Evolutionary conservation across 2,888 invertebrate species (phyloP).

Genomic region (Cerastoderma edule): DNA sequence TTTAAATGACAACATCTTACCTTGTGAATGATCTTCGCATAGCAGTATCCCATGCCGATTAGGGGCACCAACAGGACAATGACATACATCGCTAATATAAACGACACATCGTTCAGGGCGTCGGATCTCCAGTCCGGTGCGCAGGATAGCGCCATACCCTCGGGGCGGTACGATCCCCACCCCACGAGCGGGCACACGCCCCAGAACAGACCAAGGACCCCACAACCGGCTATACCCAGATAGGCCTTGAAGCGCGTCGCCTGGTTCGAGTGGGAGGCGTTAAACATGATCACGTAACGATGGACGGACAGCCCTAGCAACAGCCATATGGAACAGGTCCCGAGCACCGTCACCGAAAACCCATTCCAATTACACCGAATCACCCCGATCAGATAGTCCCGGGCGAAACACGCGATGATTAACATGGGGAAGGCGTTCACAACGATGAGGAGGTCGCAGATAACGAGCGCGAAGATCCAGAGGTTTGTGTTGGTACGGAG

Average conservation of each 20-base stretch:
- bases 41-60: conserved; percentile 24
- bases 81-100: conserved; percentile 25
- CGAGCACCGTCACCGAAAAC: conserved; percentile 36
- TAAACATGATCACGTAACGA: conserved; percentile 33
- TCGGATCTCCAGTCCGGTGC: conserved; percentile 40
- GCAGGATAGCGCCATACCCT: conserved; percentile 38
- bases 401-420: conserved; percentile 32
- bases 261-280: neutral
- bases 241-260: neutral
- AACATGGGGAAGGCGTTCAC: conserved; percentile 41
- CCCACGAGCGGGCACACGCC: conserved; percentile 31
- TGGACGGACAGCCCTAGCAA: conserved; percentile 36
- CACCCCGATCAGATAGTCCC: conserved; percentile 27
- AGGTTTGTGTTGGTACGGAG: conserved; percentile 31
- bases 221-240: conserved; percentile 2
- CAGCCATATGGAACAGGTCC: conserved; percentile 34
- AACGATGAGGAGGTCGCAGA: conserved; percentile 40
- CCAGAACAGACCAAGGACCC: conserved; percentile 30
- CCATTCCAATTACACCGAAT: conserved; percentile 42
- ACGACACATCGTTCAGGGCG: conserved; percentile 7
- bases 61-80: conserved; percentile 36
- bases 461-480: conserved; percentile 37
- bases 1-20: no score
- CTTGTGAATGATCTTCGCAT: conserved; percentile 29
- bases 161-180: conserved; percentile 33